A percentile compares a stretch with the other conserved stretches of the same genome.
phyloP scores from a whole-genome alignment of 2,888 invertebrate species.

The Hypena proboscidalis region DNA sequence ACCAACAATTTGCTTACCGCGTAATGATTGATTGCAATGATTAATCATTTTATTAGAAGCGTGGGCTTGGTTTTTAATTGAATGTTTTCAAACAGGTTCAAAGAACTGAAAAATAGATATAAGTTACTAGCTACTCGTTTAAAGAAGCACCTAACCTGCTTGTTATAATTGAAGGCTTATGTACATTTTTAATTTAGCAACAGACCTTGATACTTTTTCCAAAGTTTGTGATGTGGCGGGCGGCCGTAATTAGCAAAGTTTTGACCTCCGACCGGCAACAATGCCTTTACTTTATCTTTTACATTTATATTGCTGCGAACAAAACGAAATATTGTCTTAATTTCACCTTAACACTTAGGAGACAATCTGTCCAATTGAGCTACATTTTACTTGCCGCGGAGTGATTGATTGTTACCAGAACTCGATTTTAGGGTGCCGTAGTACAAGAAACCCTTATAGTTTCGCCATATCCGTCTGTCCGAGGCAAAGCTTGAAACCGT shows the following conservation, averaged over 20 bases:
- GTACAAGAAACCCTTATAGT: too few species aligned
- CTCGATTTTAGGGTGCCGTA: background rate
- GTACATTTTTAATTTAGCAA: background rate
- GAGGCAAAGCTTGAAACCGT: too few species aligned
- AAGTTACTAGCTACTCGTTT: too few species aligned
- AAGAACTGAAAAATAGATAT: too few species aligned
- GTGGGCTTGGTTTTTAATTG: too few species aligned
- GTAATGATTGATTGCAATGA: conserved; percentile 1
- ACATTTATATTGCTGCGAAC: conserved; percentile 7
- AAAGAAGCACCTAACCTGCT: too few species aligned
- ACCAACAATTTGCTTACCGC: background rate
- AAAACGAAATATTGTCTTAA: background rate
- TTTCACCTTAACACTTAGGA: conserved; percentile 10
- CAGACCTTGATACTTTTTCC: conserved; percentile 1
- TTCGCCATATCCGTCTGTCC: too few species aligned
- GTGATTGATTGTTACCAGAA: background rate
- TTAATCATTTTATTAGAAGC: too few species aligned
- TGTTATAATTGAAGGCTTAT: too few species aligned
- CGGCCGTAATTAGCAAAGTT: conserved; percentile 35
- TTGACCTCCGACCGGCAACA: conserved; percentile 5
- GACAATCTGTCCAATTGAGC: conserved; percentile 1
- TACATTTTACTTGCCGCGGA: background rate
- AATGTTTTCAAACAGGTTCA: too few species aligned
- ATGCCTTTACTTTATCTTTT: conserved; percentile 23
- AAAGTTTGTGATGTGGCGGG: conserved; percentile 21